These are phyloP conservation scores for Anser cygnoides DNA, from an alignment of 2,113 vertebrate genomes.

Conservation along the genomic window DNA sequence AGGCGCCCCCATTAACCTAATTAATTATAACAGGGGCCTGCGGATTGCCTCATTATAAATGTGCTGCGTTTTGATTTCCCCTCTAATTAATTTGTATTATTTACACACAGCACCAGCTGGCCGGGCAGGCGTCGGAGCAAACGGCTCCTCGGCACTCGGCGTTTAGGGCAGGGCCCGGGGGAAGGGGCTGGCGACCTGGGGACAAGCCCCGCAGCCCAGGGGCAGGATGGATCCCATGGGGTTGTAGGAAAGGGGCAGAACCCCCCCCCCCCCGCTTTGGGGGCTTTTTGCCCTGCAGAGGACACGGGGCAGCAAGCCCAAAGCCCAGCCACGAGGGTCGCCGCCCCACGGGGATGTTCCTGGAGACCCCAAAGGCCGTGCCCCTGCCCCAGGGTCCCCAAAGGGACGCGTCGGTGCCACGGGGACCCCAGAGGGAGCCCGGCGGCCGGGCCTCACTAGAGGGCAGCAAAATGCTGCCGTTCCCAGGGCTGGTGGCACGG, in stretches of 20 bases:
- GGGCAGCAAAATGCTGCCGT: conserved; percentile 49
- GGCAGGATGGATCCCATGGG: background rate
- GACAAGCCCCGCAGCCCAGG: background rate
- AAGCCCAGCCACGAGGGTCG: too few species aligned
- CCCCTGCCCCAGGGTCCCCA: background rate
- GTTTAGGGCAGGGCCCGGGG: background rate
- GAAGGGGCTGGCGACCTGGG: background rate
- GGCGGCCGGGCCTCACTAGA: conserved; percentile 26
- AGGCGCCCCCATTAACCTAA: background rate
- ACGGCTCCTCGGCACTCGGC: accelerated
- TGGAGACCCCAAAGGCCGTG: background rate
- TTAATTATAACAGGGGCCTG: conserved; percentile 34
- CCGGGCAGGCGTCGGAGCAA: background rate
- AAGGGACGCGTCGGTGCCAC: background rate
- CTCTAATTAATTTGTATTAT: conserved; percentile 61
- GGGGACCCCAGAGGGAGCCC: background rate
- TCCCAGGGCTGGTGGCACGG: background rate
- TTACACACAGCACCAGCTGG: conserved; percentile 19
- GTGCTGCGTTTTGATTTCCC: conserved; percentile 43
- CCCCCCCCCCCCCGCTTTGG: too few species aligned
- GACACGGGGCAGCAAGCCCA: background rate
- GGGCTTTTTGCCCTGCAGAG: accelerated
- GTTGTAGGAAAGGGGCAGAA: background rate
- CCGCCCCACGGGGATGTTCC: accelerated
- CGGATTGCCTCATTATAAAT: conserved; percentile 51